These are phyloP conservation scores for Altica lythri DNA, from an alignment of 2,888 invertebrate genomes.

Conservation along the genomic window DNA sequence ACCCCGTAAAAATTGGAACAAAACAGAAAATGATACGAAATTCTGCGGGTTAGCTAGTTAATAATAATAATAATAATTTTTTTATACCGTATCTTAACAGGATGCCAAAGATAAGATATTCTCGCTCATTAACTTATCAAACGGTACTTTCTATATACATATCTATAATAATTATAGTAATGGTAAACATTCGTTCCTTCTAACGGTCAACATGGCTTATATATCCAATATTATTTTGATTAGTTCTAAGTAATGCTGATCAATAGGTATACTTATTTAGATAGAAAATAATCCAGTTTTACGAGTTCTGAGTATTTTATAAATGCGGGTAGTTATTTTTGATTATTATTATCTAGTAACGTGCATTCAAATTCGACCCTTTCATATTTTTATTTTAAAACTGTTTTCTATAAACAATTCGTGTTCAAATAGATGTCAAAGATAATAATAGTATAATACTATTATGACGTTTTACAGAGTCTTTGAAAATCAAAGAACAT, in stretches of 20 bases:
- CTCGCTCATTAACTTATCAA: slow-evolving; percentile 8
- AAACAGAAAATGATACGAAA: too few species aligned
- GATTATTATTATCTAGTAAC: slow-evolving; percentile 34
- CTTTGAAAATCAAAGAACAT: too few species aligned
- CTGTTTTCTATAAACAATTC: too few species aligned
- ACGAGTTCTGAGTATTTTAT: slow-evolving; percentile 35
- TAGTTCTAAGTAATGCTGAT: slow-evolving; percentile 34
- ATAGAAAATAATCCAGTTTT: slow-evolving; percentile 33
- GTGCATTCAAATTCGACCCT: too few species aligned
- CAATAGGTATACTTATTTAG: slow-evolving; percentile 34
- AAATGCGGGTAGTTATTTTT: slow-evolving; percentile 36
- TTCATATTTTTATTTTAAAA: too few species aligned
- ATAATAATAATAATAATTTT: too few species aligned
- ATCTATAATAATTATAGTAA: slow-evolving; percentile 1
- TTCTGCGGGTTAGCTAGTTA: too few species aligned
- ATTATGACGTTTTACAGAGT: too few species aligned
- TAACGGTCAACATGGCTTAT: too few species aligned
- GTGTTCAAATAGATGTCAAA: too few species aligned
- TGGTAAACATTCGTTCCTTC: slow-evolving; percentile 3
- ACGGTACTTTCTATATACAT: slow-evolving; percentile 8
- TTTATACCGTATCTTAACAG: background rate
- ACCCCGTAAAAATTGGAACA: too few species aligned
- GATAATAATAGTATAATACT: too few species aligned
- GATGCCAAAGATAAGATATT: background rate
- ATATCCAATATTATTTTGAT: slow-evolving; percentile 33